These are phyloP conservation scores for Drosophila ustulata DNA, from an alignment of 2,888 invertebrate genomes.

Conservation along the genomic window DNA sequence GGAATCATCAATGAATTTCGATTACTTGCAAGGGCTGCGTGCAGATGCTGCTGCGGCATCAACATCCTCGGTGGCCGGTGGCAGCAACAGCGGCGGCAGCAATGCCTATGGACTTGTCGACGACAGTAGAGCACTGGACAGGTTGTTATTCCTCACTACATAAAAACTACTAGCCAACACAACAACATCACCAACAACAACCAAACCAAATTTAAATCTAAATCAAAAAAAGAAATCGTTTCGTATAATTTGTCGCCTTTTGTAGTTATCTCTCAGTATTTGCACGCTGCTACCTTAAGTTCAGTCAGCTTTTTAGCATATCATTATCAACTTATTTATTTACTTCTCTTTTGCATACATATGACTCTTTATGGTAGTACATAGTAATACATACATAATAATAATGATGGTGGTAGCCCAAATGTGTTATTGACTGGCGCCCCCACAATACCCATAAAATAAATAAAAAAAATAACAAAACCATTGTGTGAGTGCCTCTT, in stretches of 20 bases:
- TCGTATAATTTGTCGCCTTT: constrained; percentile 35
- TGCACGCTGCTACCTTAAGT: constrained; percentile 43
- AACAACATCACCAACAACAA: constrained; percentile 33
- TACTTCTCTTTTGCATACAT: constrained; percentile 18
- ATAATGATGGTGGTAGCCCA: constrained; percentile 67
- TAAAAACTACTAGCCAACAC: constrained; percentile 38
- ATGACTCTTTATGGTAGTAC: constrained; percentile 26
- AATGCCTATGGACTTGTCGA: constrained; percentile 79
- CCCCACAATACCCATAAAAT: constrained; percentile 54
- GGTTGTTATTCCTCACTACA: constrained; percentile 81
- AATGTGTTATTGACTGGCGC: constrained; percentile 51
- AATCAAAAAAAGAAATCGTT: constrained; percentile 9
- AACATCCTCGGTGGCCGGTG: constrained; percentile 41
- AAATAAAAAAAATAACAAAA: constrained; percentile 5
- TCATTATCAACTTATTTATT: constrained; percentile 24
- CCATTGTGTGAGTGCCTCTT: constrained; percentile 54
- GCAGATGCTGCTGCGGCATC: constrained; percentile 61
- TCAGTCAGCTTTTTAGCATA: constrained; percentile 35
- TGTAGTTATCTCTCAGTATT: constrained; percentile 33
- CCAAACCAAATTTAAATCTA: neutral
- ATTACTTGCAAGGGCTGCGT: constrained; percentile 82
- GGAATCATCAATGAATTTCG: constrained; percentile 84
- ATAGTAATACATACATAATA: constrained; percentile 40
- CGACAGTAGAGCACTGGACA: constrained; percentile 83
- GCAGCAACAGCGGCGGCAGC: constrained; percentile 50